Evolutionary conservation across 2,888 invertebrate genomes (phyloP).

Genomic region (Acrobasis repandana): DNA sequence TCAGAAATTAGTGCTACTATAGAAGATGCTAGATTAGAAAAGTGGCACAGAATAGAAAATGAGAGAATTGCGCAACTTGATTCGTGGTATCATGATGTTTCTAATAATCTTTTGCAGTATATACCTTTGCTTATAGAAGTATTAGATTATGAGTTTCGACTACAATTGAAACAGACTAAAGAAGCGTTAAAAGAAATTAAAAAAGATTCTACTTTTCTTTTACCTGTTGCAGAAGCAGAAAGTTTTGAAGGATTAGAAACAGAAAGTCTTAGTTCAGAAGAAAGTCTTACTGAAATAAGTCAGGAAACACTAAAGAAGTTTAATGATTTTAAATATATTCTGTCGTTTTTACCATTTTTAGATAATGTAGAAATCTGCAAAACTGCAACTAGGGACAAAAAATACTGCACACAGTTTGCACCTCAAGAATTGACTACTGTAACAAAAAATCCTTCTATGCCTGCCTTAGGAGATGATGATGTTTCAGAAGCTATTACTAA

Average conservation of each 20-base stretch:
- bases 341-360: conserved; percentile 54
- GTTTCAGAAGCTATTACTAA: conserved; percentile 62
- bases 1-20: conserved; percentile 68
- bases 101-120: conserved; percentile 44
- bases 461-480: conserved; percentile 72
- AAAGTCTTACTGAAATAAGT: conserved; percentile 17
- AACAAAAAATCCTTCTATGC: conserved; percentile 52
- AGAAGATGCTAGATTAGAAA: conserved; percentile 56
- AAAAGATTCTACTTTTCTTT: background rate
- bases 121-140: conserved; percentile 42
- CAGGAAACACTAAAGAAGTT: conserved; percentile 35
- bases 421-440: conserved; percentile 55
- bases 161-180: conserved; percentile 26
- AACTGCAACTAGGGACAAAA: conserved; percentile 40
- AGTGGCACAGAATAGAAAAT: conserved; percentile 65
- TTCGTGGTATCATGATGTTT: conserved; percentile 57
- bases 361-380: conserved; percentile 54
- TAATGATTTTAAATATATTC: conserved; percentile 36
- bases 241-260: conserved; percentile 21
- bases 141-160: conserved; percentile 30
- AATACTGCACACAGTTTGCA: conserved; percentile 55
- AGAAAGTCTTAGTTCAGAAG: conserved; percentile 3
- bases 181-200: background rate
- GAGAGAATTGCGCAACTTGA: conserved; percentile 58
- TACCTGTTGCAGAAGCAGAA: conserved; percentile 11